phyloP scores from a whole-genome alignment of 64 coral and sea anemone genomes.

The Acropora tenuis region DNA sequence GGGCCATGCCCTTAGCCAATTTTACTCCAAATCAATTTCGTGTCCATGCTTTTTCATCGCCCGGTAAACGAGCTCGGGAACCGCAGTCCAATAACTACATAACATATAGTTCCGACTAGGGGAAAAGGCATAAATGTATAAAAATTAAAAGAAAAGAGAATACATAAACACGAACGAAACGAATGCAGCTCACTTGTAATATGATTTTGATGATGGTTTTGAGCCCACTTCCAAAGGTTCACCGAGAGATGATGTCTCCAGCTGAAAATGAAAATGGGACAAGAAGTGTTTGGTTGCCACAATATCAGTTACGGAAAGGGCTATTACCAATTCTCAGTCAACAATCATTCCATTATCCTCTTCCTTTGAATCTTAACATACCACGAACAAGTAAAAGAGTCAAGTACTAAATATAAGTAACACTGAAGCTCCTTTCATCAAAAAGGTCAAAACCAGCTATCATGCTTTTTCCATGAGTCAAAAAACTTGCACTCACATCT shows the following conservation, averaged over 20 bases:
- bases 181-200: constrained; percentile 52
- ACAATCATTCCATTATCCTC: too few relatives aligned
- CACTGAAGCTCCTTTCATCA: not conserved
- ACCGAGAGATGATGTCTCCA: constrained; percentile 46
- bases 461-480: not conserved
- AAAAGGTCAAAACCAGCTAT: not conserved
- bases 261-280: constrained; percentile 1
- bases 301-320: too few relatives aligned
- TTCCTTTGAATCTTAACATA: not conserved
- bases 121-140: not conserved
- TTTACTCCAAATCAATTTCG: too few relatives aligned
- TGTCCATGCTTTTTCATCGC: too few relatives aligned
- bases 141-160: too few relatives aligned
- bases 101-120: too few relatives aligned
- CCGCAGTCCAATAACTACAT: too few relatives aligned
- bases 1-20: too few relatives aligned
- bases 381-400: not conserved
- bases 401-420: not conserved
- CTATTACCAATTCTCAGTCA: too few relatives aligned
- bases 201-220: constrained; percentile 48
- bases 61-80: too few relatives aligned
- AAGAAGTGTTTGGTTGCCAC: too few relatives aligned
- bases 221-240: constrained; percentile 52
- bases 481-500: constrained; percentile 36
- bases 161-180: not conserved